Base-by-base conservation (phyloP, 2,797 vertebrate species). In the Cynodonichthys magdalenae region DNA sequence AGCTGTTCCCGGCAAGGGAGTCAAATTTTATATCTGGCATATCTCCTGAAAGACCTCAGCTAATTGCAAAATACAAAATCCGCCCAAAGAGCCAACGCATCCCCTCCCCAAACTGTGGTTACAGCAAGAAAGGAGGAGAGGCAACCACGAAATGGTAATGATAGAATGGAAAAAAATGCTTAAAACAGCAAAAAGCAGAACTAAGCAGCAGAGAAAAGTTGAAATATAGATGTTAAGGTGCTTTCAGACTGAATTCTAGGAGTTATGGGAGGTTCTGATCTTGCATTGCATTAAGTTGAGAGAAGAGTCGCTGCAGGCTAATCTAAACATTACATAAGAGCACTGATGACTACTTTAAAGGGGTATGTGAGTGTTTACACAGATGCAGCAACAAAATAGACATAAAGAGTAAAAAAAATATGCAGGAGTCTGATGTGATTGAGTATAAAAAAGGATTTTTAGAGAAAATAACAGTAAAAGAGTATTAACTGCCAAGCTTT, bases 271-370 rank as follows among this genome's bases (percentile, higher is more conserved):
- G 76, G 70, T 73, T 80, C 69, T 41, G 75, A 65, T 78, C 52
- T 74, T 76, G 78, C 75, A 74, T 75, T 76, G 71, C 84, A 65
- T 82, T 79, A 80, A 68, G 7, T 71, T 59, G 49, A 83, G 77
- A 85, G 77, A 80, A 79, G 69, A 80, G 75, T 74, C 69, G 77
- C 74, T 66, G 70, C 66, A 76, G 69, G 80, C 78, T 75, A 81
- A 87, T 84, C 72, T 83, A 81, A 90, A 85, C 80, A 88, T 90
- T 91, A 88, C 73, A 64, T 82, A 89, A 91, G 76, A 71, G 60
- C 72, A 60, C 73, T 79, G 55, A 71, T 81, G 72, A 80, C 80
- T 79, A 80, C 72, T 85, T 80, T 77, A 78, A 78, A 82, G 71
- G 61, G 71, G 83, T 65, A 84, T 86, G 87, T 79, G 81, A 82